phyloP scores from a whole-genome alignment of 1,140 invertebrate species.

The Battus philenor region DNA sequence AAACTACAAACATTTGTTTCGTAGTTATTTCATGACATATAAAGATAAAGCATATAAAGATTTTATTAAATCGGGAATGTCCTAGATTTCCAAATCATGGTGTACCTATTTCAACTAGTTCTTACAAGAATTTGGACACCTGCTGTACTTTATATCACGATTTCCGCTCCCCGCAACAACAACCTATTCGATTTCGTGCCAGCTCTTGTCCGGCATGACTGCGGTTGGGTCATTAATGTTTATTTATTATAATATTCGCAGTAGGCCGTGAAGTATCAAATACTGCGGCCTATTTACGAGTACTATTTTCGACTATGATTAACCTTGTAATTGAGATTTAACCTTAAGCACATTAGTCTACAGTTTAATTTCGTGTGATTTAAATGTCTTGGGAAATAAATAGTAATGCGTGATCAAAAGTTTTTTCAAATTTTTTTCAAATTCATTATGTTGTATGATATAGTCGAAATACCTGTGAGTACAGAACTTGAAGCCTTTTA shows the following conservation, averaged over 20 bases:
- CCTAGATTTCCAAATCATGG: slow-evolving; percentile 2
- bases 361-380: too few relatives aligned
- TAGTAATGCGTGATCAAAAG: too few relatives aligned
- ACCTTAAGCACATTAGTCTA: too few relatives aligned
- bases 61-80: slow-evolving; percentile 11
- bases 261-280: slow-evolving; percentile 11
- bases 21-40: too few relatives aligned
- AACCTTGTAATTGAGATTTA: background rate
- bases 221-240: background rate
- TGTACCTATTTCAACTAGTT: background rate
- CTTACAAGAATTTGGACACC: slow-evolving; percentile 5
- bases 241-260: slow-evolving; percentile 13
- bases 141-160: slow-evolving; percentile 8
- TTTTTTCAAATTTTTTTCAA: too few relatives aligned
- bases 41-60: too few relatives aligned
- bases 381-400: too few relatives aligned
- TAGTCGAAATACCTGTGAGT: too few relatives aligned
- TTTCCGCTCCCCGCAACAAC: slow-evolving; percentile 1
- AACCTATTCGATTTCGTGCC: slow-evolving; percentile 5
- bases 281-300: slow-evolving; percentile 2
- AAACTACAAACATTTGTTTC: too few relatives aligned
- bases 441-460: too few relatives aligned
- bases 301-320: background rate
- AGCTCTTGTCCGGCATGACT: background rate
- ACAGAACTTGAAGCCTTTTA: too few relatives aligned